These are phyloP conservation scores for Mobula birostris DNA, from an alignment of 2,113 vertebrate species.

Conservation along the genomic window DNA sequence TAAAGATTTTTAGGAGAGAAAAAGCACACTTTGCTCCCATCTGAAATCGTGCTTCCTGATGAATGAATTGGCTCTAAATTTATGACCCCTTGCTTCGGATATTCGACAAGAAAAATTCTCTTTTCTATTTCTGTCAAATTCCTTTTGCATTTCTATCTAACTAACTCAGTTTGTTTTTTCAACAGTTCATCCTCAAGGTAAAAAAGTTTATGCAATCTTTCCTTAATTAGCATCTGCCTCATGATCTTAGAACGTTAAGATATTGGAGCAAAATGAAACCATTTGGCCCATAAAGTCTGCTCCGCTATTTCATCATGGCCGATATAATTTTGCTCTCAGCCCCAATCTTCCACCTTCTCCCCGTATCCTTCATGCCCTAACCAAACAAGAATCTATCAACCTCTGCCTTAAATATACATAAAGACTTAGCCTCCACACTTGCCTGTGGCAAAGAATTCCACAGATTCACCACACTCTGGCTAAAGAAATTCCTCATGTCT, in stretches of 20 bases:
- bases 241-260: background rate
- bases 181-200: background rate
- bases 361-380: no score
- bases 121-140: background rate
- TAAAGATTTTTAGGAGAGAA: background rate
- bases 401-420: no score
- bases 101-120: background rate
- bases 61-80: background rate
- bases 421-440: no score
- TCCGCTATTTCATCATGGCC: no score
- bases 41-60: background rate
- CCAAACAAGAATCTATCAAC: no score
- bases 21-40: background rate
- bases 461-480: no score
- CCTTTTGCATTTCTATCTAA: background rate
- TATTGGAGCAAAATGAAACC: no score
- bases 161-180: background rate
- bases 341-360: no score
- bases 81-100: background rate
- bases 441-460: no score
- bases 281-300: no score
- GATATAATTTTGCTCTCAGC: no score
- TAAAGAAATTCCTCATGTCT: no score
- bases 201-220: background rate
- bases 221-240: background rate